Conservation (phyloP, 2,113 vertebrate species). For the Hymenochirus boettgeri region DNA sequence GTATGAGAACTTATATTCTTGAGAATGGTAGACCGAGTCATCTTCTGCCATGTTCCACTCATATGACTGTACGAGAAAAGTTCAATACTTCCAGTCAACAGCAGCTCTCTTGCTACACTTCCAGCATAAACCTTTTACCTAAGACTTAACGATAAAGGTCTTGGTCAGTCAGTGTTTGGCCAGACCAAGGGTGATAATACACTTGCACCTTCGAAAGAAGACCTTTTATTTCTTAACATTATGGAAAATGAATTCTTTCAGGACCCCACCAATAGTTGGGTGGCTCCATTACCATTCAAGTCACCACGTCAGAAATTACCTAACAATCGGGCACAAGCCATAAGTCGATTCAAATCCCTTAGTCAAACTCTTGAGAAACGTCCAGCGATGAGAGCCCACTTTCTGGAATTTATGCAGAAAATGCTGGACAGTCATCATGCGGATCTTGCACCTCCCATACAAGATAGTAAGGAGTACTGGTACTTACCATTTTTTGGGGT, state of each 20-base stretch:
- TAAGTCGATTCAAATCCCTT: not conserved
- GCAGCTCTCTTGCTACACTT: too few species aligned
- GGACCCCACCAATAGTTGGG: not conserved
- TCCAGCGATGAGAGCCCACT: not conserved
- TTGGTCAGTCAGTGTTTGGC: too few species aligned
- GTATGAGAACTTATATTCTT: too few species aligned
- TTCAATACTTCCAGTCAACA: too few species aligned
- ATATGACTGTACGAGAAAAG: too few species aligned
- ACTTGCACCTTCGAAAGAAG: not conserved
- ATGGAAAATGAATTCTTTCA: not conserved
- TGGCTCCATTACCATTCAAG: not conserved
- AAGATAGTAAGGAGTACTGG: not conserved
- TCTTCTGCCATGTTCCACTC: too few species aligned
- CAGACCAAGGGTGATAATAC: not conserved
- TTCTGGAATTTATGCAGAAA: constrained; percentile 3
- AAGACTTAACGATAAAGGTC: too few species aligned
- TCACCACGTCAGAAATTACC: not conserved
- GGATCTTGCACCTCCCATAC: not conserved
- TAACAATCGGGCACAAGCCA: not conserved
- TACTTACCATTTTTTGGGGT: too few species aligned
- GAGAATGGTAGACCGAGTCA: too few species aligned
- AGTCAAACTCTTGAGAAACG: not conserved
- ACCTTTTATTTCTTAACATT: too few species aligned
- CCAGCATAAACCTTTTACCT: too few species aligned
- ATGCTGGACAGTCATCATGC: not conserved